phyloP scores from a whole-genome alignment of 2,888 invertebrate species.

The Magallana nippona region DNA sequence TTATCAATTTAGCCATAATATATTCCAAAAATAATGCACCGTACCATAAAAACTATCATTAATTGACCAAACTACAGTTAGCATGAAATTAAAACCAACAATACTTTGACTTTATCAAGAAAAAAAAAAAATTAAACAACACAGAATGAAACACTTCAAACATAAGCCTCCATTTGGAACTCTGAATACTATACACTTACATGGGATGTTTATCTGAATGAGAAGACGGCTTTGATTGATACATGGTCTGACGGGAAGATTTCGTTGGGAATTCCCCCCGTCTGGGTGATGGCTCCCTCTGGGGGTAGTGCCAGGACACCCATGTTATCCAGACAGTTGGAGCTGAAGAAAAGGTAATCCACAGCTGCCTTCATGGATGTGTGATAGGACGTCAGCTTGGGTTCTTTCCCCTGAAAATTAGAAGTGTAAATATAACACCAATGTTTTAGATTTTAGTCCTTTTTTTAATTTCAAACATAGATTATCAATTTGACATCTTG shows the following conservation, averaged over 20 bases:
- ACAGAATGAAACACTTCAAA: too few relatives aligned
- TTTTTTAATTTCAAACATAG: too few relatives aligned
- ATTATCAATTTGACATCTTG: too few relatives aligned
- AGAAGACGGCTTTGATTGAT: conserved; percentile 73
- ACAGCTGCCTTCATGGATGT: conserved; percentile 65
- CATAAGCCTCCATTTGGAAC: not conserved
- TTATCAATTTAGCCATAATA: too few relatives aligned
- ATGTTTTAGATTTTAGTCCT: too few relatives aligned
- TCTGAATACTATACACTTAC: not conserved
- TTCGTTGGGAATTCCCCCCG: conserved; percentile 71
- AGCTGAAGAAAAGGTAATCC: conserved; percentile 77
- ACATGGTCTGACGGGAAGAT: conserved; percentile 79
- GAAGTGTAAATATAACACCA: not conserved
- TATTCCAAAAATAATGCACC: too few relatives aligned
- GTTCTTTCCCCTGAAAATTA: conserved; percentile 72
- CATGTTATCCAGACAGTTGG: conserved; percentile 65
- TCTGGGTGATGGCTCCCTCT: conserved; percentile 59
- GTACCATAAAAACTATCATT: too few relatives aligned
- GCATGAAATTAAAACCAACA: too few relatives aligned
- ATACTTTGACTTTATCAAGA: too few relatives aligned
- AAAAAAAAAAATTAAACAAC: too few relatives aligned
- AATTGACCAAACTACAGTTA: too few relatives aligned
- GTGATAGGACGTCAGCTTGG: conserved; percentile 68
- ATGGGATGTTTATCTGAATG: conserved; percentile 63
- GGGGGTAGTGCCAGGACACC: conserved; percentile 70